Conservation (phyloP, 2,888 invertebrate genomes). For the Limnephilus marmoratus region DNA sequence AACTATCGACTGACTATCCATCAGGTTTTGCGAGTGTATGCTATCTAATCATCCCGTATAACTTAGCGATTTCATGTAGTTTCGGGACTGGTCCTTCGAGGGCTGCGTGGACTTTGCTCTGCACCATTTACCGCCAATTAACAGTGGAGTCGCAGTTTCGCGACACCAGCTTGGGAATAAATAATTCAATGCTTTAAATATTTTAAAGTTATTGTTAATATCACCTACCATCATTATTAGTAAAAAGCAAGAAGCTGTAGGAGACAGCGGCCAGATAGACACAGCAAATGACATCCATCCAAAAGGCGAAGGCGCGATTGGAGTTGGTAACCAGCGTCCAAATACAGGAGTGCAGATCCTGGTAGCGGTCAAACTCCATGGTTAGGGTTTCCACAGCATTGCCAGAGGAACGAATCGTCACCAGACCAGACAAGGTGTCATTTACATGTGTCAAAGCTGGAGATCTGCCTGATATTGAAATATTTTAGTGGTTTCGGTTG, state of each 20-base stretch:
- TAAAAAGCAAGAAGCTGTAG: slow-evolving; percentile 81
- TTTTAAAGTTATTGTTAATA: too few relatives aligned
- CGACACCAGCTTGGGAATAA: too few relatives aligned
- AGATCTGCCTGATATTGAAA: slow-evolving; percentile 80
- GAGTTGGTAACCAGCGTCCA: slow-evolving; percentile 75
- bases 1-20: too few relatives aligned
- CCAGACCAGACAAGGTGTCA: slow-evolving; percentile 87
- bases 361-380: slow-evolving; percentile 83
- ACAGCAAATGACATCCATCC: slow-evolving; percentile 79
- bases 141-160: too few relatives aligned
- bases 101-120: too few relatives aligned
- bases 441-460: slow-evolving; percentile 91
- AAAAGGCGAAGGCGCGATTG: slow-evolving; percentile 77
- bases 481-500: not conserved
- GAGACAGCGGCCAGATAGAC: slow-evolving; percentile 79
- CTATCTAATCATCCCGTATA: too few relatives aligned
- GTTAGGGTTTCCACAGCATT: slow-evolving; percentile 81
- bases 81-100: too few relatives aligned
- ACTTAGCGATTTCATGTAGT: too few relatives aligned
- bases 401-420: slow-evolving; percentile 87
- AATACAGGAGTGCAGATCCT: slow-evolving; percentile 82
- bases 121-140: too few relatives aligned
- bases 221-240: slow-evolving; percentile 55
- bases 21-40: too few relatives aligned
- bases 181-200: too few relatives aligned